phyloP scores from a whole-genome alignment of 2,797 vertebrate genomes.

The Aeoliscus strigatus region DNA sequence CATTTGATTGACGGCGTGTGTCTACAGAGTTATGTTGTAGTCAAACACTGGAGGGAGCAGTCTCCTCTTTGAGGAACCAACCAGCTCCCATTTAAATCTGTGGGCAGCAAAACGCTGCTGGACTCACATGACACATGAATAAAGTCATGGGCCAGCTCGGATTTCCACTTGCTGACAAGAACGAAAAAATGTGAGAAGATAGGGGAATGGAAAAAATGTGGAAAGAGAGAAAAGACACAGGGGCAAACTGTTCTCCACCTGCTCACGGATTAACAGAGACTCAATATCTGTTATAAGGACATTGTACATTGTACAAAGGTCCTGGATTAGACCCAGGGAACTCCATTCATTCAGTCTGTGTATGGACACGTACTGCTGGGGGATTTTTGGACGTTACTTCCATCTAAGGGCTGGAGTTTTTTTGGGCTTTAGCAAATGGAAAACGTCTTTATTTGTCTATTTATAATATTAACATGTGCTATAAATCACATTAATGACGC shows the following conservation, averaged over 20 bases:
- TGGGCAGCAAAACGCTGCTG: constrained; percentile 21
- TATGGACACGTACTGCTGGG: neutral
- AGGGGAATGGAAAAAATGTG: neutral
- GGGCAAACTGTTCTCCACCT: constrained; percentile 20
- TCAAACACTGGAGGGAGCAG: constrained; percentile 56
- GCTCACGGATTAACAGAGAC: neutral
- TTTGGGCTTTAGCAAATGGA: too few relatives aligned
- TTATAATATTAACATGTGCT: too few relatives aligned
- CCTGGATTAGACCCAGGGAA: constrained; percentile 3
- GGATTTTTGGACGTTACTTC: neutral
- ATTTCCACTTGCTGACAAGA: constrained; percentile 36
- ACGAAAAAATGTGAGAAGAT: constrained; percentile 10
- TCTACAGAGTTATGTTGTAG: constrained; percentile 11
- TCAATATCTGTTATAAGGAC: neutral
- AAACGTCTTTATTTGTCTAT: too few relatives aligned
- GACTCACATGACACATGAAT: constrained; percentile 25
- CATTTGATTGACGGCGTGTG: neutral
- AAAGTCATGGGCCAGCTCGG: constrained; percentile 30
- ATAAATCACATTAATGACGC: too few relatives aligned
- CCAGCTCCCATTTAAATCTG: constrained; percentile 14
- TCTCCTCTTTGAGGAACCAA: constrained; percentile 18
- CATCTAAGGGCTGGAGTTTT: neutral
- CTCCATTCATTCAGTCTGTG: constrained; percentile 2
- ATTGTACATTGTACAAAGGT: neutral
- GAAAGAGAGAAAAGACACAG: constrained; percentile 1